Base-by-base conservation (phyloP, 23 tunicate species). In the Ciona savignyi region DNA sequence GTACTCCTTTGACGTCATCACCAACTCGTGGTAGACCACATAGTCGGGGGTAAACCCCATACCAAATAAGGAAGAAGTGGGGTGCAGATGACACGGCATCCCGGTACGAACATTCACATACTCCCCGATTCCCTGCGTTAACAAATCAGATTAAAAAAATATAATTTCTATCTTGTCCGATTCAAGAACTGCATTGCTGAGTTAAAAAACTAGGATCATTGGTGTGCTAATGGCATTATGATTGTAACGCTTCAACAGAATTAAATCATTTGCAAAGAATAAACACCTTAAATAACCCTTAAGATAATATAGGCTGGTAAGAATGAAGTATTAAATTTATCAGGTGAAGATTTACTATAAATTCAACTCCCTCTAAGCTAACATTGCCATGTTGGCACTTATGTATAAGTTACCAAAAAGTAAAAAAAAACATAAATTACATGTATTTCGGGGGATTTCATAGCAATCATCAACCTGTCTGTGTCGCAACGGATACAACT, bases 41-140 rank as follows among this genome's bases (percentile, higher is more conserved):
- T 95, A 95, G 48, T 95, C 99, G 24, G 99, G 95, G 0, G 99
- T 90, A 75, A 84, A 95, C 15, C 99, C 99, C 99, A 95, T 95
- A 4, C 99, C 99, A 62, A 83, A 95, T 19, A 95, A 66, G 25
- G 99, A 90, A n/a, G 93, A 85, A 19, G 99, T 95, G 0, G 99
- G 99, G 69, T 95, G 99, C 21, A 95, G 80, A 63, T 95, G 93
- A 33, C 99, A 95, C 4, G 99, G 99, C 99, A 95, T 95, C 3
- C 99, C 99, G 26, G 96, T 95, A 3, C 99, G 80, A 4, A 95
- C 71, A 78, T 95, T 95, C 1, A 95, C 99, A 71, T 95, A 95
- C 60, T 95, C 99, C 33, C 96, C 95, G 34, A 95, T 90, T 26
- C 99, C 99, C 91, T 83, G 79, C 1, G n/a, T n/a, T n/a, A n/a